Evolutionary conservation across 2,113 vertebrate species (phyloP).

Genomic region (Triplophysa rosa): DNA sequence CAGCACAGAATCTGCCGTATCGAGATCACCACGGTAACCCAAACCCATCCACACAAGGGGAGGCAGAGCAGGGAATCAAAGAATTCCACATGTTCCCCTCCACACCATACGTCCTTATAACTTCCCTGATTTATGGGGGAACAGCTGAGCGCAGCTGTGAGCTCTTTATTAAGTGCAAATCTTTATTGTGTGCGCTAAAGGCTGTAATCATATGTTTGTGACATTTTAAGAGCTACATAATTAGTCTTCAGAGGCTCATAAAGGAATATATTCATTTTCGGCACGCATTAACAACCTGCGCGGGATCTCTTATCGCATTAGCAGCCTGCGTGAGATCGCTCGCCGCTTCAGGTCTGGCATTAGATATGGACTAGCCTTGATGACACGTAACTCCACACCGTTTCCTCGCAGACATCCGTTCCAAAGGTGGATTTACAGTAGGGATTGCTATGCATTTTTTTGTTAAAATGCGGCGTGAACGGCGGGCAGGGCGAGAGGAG

Average conservation of each 20-base stretch:
- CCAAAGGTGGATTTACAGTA: constrained; percentile 5
- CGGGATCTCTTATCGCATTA: constrained; percentile 35
- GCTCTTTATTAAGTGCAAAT: constrained; percentile 43
- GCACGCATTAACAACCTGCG: constrained; percentile 32
- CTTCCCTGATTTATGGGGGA: constrained; percentile 16
- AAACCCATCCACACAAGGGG: constrained; percentile 32
- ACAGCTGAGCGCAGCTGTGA: constrained; percentile 38
- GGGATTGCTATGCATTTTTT: not conserved
- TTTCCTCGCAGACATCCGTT: constrained; percentile 21
- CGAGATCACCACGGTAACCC: constrained; percentile 30
- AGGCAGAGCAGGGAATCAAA: constrained; percentile 35
- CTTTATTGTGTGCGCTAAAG: constrained; percentile 37
- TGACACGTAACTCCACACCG: not conserved
- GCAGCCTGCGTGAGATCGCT: constrained; percentile 34
- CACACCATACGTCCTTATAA: constrained; percentile 28
- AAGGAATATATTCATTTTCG: constrained; percentile 38
- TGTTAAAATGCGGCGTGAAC: not conserved
- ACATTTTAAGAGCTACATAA: constrained; percentile 34
- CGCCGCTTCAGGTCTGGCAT: constrained; percentile 14
- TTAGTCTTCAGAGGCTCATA: constrained; percentile 37
- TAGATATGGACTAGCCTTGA: constrained; percentile 2
- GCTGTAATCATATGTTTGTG: constrained; percentile 43
- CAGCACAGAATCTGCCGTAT: constrained; percentile 27
- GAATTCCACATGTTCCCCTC: constrained; percentile 28
- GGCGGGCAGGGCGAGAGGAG: not conserved